Base-by-base conservation (phyloP, 1,140 invertebrate species). In the Drosophila albomicans region DNA sequence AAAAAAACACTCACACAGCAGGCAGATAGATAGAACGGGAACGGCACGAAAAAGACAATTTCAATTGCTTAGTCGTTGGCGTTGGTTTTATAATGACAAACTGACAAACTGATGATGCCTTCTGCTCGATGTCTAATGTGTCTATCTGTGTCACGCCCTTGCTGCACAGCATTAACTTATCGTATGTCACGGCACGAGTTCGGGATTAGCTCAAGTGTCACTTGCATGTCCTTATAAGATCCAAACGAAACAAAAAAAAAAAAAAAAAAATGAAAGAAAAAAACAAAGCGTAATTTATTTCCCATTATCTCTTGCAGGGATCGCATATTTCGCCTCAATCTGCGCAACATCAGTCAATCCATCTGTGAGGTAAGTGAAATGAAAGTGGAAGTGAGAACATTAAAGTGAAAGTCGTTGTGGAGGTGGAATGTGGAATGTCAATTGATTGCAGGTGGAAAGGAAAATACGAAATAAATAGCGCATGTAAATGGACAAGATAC, bases 331-430 rank as follows among this genome's bases (percentile, higher is more conserved):
- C 94, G 94, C 77, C 93, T 96, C 70, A 95, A 95, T 93, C 93
- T 96, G 93, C 94, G 94, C 91, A 95, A 96, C 93, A 95, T 96
- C 79, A 95, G 95, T 90, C 95, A 95, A 92, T 95, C 95, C 72
- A 94, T 95, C 88, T 96, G 95, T 88, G 95, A 95, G 94, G 95
- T 96, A 93, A 95, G 94, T 91, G 54, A 59, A 64, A 46, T 38
- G 35, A 63, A 51, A 63, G 51, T 56, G 15, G 30, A 54, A 32
- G 20, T 61, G 7, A 11, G 20, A 20, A 10, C 6, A 6, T 54
- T 8, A 66, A 68, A 61, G 56, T 35, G 38, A 45, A 73, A 73
- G 56, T 16, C 20, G 20, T 25, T 25, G 20, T 25, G 20, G 20
- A 25, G 5, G 3, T 10, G 35, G 35, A 48, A 69, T 11, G 25